Evolutionary conservation across 2,113 vertebrate species (phyloP), one percentile per base, ranked within the genome.

Genomic region (Baryphthengus martii): DNA sequence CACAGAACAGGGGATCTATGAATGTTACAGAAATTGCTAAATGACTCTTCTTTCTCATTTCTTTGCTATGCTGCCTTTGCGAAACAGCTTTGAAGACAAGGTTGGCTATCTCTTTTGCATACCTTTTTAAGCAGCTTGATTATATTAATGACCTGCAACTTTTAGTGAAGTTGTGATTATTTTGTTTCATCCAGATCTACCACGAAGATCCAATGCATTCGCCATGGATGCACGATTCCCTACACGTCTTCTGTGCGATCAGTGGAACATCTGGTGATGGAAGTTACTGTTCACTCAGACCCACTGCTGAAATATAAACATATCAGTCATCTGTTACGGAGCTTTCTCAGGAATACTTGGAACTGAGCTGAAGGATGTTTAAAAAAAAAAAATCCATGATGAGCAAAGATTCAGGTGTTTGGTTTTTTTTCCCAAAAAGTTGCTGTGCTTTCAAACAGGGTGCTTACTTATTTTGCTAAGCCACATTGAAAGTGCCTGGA

Each of bases 161-260:
- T 70, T 11, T 47, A 50, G 15, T 97, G 94, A 96, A 62, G 56
- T 67, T 74, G 28, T 72, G 45, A 35, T 80, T 89, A 6, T 91
- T 96, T 76, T 91, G 25, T 61, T 95, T 88, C 71, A n/a, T 62
- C 73, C 93, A 99, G 99, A 99, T 99, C 90, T 98, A 99, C 94
- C 98, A 98, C 47, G 99, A 99, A 95, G 99, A 99, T 35, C 98
- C 99, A 40, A 98, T 99, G 97, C 98, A 98, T 58, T 99, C 98
- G 0, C 98, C 99, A 0, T 98, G 98, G 96, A 95, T 99, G 86
- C 99, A 99, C 42, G 99, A 99, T 98, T 99, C 99, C 12, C 95
- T 99, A 28, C 98, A 99, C 3, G 99, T 99, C 78, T 99, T 99
- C 91, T 98, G 98, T 73, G 99, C 98, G 4, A 99, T 99, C 97